These are phyloP conservation scores for Archips xylosteana DNA, from an alignment of 2,888 invertebrate genomes.

Conservation along the genomic window DNA sequence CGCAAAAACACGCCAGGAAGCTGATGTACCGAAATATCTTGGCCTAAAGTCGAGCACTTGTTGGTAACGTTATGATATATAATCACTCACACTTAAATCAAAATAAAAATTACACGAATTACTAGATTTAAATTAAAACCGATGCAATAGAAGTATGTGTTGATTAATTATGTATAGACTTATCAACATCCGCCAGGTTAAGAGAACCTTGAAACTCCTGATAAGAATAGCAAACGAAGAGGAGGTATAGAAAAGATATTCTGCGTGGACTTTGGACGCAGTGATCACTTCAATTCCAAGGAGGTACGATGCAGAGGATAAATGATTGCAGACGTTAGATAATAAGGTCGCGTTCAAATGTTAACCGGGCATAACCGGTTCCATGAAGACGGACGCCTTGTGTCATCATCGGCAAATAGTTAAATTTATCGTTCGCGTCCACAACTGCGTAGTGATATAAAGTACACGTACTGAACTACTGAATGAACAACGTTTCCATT, in stretches of 20 bases:
- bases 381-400: constrained; percentile 51
- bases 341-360: constrained; percentile 63
- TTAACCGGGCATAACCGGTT: constrained; percentile 62
- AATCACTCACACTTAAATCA: not conserved
- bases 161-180: no score
- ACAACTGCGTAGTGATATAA: constrained; percentile 47
- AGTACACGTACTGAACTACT: constrained; percentile 11
- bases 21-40: constrained; percentile 36
- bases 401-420: constrained; percentile 54
- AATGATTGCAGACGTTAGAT: constrained; percentile 59
- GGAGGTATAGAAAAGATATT: constrained; percentile 43
- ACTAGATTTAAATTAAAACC: not conserved
- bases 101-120: not conserved
- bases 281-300: constrained; percentile 47
- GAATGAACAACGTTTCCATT: constrained; percentile 16
- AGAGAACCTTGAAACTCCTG: constrained; percentile 57
- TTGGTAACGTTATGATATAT: not conserved
- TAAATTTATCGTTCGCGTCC: constrained; percentile 47
- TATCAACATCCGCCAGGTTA: not conserved
- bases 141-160: not conserved
- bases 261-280: constrained; percentile 47
- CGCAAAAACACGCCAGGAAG: constrained; percentile 55
- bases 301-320: constrained; percentile 38
- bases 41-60: constrained; percentile 8
- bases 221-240: constrained; percentile 53